phyloP scores from a whole-genome alignment of 2,888 invertebrate species.

The Tachina grossa region DNA sequence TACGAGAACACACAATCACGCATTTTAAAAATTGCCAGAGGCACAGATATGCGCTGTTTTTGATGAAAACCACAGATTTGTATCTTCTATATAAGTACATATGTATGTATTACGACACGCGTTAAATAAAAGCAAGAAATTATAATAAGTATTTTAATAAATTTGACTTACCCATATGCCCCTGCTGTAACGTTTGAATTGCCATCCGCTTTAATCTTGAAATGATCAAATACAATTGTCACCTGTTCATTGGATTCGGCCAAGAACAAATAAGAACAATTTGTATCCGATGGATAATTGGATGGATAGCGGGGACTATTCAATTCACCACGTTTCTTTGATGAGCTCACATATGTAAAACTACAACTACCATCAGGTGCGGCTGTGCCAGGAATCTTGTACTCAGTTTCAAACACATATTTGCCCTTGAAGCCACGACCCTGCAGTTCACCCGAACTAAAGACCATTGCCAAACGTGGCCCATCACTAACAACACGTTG shows the following conservation, averaged over 20 bases:
- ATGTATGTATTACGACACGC: neutral
- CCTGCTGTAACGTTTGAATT: conserved; percentile 90
- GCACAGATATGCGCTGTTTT: no score
- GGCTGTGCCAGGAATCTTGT: conserved; percentile 96
- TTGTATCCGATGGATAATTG: conserved; percentile 97
- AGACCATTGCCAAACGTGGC: conserved; percentile 96
- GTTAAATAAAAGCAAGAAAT: no score
- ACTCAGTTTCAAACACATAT: conserved; percentile 88
- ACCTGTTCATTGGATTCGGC: conserved; percentile 95
- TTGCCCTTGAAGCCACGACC: conserved; percentile 93
- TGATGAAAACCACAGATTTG: no score
- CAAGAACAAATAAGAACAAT: conserved; percentile 95
- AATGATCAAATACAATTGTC: conserved; percentile 94
- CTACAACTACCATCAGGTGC: conserved; percentile 95
- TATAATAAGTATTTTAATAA: no score
- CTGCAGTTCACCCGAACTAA: conserved; percentile 95
- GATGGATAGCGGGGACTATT: conserved; percentile 98
- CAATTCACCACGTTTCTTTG: conserved; percentile 94
- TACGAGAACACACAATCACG: no score
- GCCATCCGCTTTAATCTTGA: conserved; percentile 91
- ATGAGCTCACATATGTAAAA: conserved; percentile 94
- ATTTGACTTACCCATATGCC: conserved; percentile 86
- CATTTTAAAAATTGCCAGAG: no score
- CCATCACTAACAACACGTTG: conserved; percentile 93
- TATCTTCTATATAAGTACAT: no score